Conservation (phyloP, 2,888 invertebrate genomes). For the Pemphredon lugubris region DNA sequence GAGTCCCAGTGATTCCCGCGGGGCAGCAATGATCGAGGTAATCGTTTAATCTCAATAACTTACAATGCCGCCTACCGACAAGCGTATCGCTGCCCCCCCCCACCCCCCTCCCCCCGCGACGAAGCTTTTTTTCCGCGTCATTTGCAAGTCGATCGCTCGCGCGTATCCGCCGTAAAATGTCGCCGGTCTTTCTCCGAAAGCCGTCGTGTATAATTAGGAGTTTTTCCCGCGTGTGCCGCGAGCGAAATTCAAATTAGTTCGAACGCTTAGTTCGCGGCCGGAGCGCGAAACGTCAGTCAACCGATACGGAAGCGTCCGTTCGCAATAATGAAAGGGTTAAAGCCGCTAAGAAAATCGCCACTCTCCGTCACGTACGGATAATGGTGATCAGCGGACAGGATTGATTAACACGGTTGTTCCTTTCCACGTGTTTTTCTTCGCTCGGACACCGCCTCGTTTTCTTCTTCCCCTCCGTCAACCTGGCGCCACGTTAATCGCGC, state of each 20-base stretch:
- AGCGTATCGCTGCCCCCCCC: constrained; percentile 40
- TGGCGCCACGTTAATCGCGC: constrained; percentile 57
- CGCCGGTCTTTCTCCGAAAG: constrained; percentile 48
- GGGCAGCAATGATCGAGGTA: constrained; percentile 42
- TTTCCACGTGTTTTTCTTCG: constrained; percentile 31
- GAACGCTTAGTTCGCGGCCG: constrained; percentile 17
- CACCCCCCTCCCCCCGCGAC: constrained; percentile 21
- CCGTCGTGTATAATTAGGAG: constrained; percentile 56
- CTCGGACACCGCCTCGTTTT: constrained; percentile 17
- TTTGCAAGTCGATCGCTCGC: constrained; percentile 62
- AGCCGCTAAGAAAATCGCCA: constrained; percentile 51
- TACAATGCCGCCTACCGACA: constrained; percentile 53
- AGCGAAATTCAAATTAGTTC: constrained; percentile 51
- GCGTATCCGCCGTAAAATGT: constrained; percentile 32
- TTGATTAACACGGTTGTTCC: constrained; percentile 46
- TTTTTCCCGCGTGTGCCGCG: constrained; percentile 53
- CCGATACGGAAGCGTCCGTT: constrained; percentile 51
- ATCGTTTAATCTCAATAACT: constrained; percentile 68
- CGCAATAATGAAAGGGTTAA: constrained; percentile 59
- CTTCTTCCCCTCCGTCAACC: constrained; percentile 38
- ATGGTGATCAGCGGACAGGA: constrained; percentile 34
- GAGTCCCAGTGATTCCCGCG: constrained; percentile 47
- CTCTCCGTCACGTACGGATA: constrained; percentile 22
- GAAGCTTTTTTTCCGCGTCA: constrained; percentile 15
- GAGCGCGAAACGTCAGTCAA: constrained; percentile 45